These are phyloP conservation scores for Syngnathus rostellatus DNA, from an alignment of 2,797 vertebrate species.

Conservation along the genomic window DNA sequence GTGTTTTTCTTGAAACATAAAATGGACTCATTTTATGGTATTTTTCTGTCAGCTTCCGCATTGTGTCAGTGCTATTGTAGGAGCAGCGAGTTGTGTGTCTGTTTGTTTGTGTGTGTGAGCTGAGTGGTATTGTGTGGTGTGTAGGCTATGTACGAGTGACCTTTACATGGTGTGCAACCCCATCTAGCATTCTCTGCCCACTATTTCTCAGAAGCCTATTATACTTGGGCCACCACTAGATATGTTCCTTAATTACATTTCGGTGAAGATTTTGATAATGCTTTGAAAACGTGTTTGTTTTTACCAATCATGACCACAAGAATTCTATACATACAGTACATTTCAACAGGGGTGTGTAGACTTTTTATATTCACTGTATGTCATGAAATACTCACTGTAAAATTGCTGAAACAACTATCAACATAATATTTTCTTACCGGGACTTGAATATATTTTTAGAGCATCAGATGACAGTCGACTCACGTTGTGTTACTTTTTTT, in stretches of 20 bases:
- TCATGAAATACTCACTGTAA: too few species aligned
- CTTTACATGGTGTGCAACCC: conserved; percentile 47
- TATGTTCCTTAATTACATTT: not conserved
- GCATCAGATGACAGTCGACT: not conserved
- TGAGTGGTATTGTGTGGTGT: conserved; percentile 19
- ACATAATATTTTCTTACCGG: not conserved
- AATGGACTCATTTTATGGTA: conserved; percentile 30
- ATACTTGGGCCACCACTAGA: conserved; percentile 3
- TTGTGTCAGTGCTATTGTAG: conserved; percentile 67
- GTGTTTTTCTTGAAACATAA: conserved; percentile 29
- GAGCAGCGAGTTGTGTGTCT: conserved; percentile 37
- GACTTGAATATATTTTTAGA: not conserved
- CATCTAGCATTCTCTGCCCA: conserved; percentile 55
- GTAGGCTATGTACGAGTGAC: conserved; percentile 22
- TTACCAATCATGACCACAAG: not conserved
- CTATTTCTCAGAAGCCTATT: not conserved
- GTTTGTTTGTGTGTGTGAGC: conserved; percentile 32
- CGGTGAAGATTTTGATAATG: too few species aligned
- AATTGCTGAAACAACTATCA: not conserved
- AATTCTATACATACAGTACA: too few species aligned
- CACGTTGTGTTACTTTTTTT: conserved; percentile 16
- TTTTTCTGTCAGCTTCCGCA: conserved; percentile 68
- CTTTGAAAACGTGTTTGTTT: not conserved
- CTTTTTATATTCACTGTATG: not conserved
- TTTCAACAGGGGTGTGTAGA: not conserved